Evolutionary conservation across 2,113 vertebrate genomes (phyloP).

Genomic region (Lophochroa leadbeateri): DNA sequence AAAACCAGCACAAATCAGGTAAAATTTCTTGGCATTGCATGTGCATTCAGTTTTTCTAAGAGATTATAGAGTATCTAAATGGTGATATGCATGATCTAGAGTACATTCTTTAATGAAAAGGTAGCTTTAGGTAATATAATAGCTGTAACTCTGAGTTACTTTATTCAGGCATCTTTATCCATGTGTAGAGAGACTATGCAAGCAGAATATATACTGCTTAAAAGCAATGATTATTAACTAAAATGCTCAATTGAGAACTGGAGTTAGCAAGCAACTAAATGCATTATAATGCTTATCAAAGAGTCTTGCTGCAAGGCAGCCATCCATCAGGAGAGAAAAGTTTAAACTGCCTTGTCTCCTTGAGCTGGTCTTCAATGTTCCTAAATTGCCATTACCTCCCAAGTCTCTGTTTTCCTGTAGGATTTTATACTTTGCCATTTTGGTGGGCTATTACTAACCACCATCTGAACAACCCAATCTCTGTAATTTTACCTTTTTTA

Average conservation of each 20-base stretch:
- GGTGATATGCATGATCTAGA: neutral
- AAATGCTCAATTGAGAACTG: neutral
- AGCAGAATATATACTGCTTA: neutral
- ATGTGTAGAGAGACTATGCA: neutral
- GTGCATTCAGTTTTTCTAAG: neutral
- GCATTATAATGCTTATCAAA: neutral
- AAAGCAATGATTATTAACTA: neutral
- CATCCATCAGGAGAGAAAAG: neutral
- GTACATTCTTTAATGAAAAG: neutral
- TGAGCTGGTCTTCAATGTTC: neutral
- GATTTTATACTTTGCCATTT: neutral
- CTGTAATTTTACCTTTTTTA: neutral
- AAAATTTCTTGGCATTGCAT: neutral
- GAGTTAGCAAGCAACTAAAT: neutral
- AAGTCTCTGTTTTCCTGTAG: neutral
- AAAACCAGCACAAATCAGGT: neutral
- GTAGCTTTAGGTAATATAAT: neutral
- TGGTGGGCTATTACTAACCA: neutral
- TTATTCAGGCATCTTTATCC: neutral
- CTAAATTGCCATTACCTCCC: neutral
- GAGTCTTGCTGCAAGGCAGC: neutral
- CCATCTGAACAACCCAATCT: neutral
- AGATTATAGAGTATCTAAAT: neutral
- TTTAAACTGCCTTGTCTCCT: neutral
- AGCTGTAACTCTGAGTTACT: neutral